Conservation (phyloP, 2,797 vertebrate genomes). For the Mus minutoides region DNA sequence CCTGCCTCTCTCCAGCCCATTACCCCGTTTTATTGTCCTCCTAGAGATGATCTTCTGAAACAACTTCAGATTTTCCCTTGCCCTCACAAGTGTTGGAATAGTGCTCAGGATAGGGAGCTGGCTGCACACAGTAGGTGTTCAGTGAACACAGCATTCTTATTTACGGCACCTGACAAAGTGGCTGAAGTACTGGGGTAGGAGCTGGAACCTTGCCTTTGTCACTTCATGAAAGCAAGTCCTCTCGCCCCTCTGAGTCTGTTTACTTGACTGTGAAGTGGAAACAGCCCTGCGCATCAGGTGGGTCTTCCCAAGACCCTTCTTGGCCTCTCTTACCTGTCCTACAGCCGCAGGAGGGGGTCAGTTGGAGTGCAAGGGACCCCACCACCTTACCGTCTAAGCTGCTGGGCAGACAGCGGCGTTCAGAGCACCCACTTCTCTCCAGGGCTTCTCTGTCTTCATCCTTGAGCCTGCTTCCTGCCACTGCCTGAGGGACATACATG, state of each 20-base stretch:
- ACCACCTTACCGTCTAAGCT: neutral
- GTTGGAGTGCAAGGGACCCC: neutral
- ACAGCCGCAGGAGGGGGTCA: neutral
- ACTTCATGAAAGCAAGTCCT: neutral
- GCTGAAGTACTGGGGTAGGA: neutral
- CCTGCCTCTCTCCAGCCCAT: neutral
- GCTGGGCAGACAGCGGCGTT: neutral
- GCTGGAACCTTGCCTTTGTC: neutral
- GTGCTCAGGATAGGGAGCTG: neutral
- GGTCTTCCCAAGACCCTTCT: neutral
- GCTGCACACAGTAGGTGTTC: neutral
- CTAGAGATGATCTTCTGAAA: neutral
- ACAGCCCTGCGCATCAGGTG: neutral
- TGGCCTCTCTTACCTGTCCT: neutral
- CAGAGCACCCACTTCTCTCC: too few relatives aligned
- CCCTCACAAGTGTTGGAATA: neutral
- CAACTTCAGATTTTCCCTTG: neutral
- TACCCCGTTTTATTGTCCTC: neutral
- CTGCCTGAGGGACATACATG: neutral
- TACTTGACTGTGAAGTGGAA: neutral
- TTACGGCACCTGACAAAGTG: accelerated
- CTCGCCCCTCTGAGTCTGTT: neutral
- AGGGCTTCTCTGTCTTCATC: neutral
- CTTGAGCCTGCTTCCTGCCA: neutral
- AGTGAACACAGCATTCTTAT: neutral